A percentile compares a stretch with the other conserved stretches of the same genome.
Conservation (phyloP, 2,888 invertebrate species). For the Callyntrura sp. region DNA sequence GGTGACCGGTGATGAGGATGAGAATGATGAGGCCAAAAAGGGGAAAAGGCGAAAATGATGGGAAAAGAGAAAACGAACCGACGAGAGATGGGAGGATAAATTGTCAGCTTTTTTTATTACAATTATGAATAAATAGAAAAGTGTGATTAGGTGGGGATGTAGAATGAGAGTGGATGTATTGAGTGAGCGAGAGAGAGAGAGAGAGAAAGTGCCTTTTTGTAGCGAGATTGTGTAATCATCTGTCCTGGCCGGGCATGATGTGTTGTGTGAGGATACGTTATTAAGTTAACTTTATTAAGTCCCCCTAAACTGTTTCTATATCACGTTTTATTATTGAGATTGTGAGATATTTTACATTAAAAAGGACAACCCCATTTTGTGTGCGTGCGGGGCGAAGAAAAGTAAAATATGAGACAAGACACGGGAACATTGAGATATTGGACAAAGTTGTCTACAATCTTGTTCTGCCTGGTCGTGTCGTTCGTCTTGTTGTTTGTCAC, state of each 20-base stretch:
- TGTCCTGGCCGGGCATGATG: too few relatives aligned
- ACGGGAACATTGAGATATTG: not conserved
- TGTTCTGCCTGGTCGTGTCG: not conserved
- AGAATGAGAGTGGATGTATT: too few relatives aligned
- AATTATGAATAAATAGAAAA: too few relatives aligned
- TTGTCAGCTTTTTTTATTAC: not conserved
- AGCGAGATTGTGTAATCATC: too few relatives aligned
- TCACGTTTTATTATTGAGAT: too few relatives aligned
- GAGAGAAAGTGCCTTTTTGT: too few relatives aligned
- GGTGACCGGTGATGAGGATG: not conserved
- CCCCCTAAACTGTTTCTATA: too few relatives aligned
- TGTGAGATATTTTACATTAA: conserved; percentile 3
- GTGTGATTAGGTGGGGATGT: too few relatives aligned
- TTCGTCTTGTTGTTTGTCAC: conserved; percentile 14
- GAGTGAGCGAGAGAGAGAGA: too few relatives aligned
- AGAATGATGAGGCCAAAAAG: not conserved
- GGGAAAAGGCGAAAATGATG: not conserved
- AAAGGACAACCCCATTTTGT: not conserved
- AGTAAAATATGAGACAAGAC: not conserved
- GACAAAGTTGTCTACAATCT: conserved; percentile 10
- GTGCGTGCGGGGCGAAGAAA: not conserved
- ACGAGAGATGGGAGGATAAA: not conserved
- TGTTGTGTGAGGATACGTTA: too few relatives aligned
- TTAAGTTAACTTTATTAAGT: too few relatives aligned
- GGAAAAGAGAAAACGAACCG: not conserved